A percentile compares a stretch with the other conserved stretches of the same genome.
These are phyloP conservation scores for Saccostrea glomerata DNA, from an alignment of 1,140 invertebrate species.

Conservation along the genomic window DNA sequence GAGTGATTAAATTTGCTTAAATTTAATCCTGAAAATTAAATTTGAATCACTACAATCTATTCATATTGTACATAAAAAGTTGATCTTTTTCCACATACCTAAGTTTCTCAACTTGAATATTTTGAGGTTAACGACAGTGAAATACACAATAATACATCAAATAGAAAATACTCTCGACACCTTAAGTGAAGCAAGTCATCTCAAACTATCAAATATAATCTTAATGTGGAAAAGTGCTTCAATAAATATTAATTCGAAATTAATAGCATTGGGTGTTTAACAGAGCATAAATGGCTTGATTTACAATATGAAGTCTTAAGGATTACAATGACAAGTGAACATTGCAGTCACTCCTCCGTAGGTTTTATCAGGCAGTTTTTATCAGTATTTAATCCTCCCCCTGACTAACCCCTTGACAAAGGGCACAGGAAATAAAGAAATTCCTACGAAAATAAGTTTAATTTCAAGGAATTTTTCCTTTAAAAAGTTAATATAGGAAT, in stretches of 20 bases:
- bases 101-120: not conserved
- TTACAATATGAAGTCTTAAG: not conserved
- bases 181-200: constrained; percentile 7
- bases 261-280: constrained; percentile 28
- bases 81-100: not conserved
- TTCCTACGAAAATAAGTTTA: constrained; percentile 14
- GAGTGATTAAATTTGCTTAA: not conserved
- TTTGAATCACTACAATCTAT: not conserved
- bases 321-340: constrained; percentile 26
- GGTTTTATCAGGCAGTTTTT: not conserved
- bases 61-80: not conserved
- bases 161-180: not conserved
- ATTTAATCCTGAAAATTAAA: not conserved
- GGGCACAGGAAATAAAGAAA: constrained; percentile 30
- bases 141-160: constrained; percentile 15
- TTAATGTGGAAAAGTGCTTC: constrained; percentile 33
- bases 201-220: constrained; percentile 25
- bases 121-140: not conserved
- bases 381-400: constrained; percentile 15
- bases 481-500: constrained; percentile 6
- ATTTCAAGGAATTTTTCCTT: not conserved
- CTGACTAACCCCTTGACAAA: not conserved
- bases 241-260: constrained; percentile 29
- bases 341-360: not conserved
- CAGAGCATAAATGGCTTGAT: constrained; percentile 4